Base-by-base conservation (phyloP, 2,113 vertebrate genomes). In the Pygoscelis antarcticus region DNA sequence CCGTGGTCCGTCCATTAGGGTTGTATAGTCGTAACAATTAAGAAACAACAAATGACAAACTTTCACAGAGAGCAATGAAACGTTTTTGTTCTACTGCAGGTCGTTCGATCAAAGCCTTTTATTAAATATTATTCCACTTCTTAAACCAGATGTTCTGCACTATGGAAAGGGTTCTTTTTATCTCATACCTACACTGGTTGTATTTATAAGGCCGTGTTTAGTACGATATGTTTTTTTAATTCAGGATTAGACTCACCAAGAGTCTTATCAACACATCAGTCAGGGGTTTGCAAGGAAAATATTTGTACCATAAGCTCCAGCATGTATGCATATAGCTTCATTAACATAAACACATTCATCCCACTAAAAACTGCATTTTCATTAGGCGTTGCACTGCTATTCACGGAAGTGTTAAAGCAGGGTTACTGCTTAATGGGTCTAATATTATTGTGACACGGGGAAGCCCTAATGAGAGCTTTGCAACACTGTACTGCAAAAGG, bases 201-300 rank as follows among this genome's bases (percentile, higher is more conserved):
- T 64, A 78, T 91, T 96, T 78, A 23, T 60, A 95, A 71, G 18
- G 57, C 44, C 44, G 69, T 1, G 1, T 12, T 76, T n/a, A 85
- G 47, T 34, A 60, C 0, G 1, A 11, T 17, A 1, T 7, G 8
- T 6, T 19, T 83, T 94, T 94, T 65, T 7, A 93, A 95, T 83
- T 82, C 78, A 91, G 75, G 66, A 87, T 91, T 65, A 95, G 57
- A 77, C 55, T 94, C 44, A 66, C 55, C 72, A 58, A 87, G 69
- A 90, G 25, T 52, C 57, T 90, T 83, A 76, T 18, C 81, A 83
- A 49, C 54, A 49, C 49, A 74, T 57, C 62, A 74, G 49, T 60
- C 27, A 65, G 44, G 21, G n/a, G 54, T 16, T 69, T 91, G 46
- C 34, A 87, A 77, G 25, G 34, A 93, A 94, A 87, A 32, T 44